These are phyloP conservation scores for Sminthurides aquaticus DNA, from an alignment of 2,888 invertebrate species.

Conservation along the genomic window DNA sequence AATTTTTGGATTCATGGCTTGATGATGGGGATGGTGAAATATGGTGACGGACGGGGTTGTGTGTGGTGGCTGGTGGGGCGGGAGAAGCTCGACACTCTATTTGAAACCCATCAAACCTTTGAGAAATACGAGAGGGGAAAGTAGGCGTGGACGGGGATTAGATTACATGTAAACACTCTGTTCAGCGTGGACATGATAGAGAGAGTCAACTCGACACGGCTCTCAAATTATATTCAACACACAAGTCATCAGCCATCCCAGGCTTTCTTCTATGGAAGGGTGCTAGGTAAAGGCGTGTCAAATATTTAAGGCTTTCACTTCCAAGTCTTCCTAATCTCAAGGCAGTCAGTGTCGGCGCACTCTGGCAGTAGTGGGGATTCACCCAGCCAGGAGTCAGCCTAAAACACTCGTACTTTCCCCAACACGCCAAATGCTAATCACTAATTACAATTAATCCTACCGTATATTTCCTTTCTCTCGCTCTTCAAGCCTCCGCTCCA, in stretches of 20 bases:
- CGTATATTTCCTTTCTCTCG: background rate
- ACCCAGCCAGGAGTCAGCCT: constrained; percentile 8
- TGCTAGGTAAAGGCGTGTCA: constrained; percentile 43
- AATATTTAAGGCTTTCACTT: constrained; percentile 36
- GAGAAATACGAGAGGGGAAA: background rate
- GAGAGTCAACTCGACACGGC: too few species aligned
- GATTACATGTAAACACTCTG: constrained; percentile 6
- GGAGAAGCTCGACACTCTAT: background rate
- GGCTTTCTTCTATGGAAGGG: constrained; percentile 24
- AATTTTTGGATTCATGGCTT: too few species aligned
- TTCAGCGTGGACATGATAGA: background rate
- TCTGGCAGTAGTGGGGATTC: constrained; percentile 40
- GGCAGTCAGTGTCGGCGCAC: constrained; percentile 16
- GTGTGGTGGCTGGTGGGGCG: too few species aligned
- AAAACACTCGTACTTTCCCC: background rate
- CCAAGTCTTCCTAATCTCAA: constrained; percentile 40
- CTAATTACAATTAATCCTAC: background rate
- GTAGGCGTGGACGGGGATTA: background rate
- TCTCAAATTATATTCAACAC: background rate
- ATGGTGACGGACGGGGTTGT: too few species aligned
- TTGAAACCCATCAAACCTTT: background rate
- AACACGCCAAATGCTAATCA: background rate
- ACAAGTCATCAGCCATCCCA: background rate
- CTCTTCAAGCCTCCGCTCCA: background rate
- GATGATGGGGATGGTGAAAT: too few species aligned